Evolutionary conservation across 1,140 invertebrate species (phyloP).

Genomic region (Yoshiicerus persimilis): DNA sequence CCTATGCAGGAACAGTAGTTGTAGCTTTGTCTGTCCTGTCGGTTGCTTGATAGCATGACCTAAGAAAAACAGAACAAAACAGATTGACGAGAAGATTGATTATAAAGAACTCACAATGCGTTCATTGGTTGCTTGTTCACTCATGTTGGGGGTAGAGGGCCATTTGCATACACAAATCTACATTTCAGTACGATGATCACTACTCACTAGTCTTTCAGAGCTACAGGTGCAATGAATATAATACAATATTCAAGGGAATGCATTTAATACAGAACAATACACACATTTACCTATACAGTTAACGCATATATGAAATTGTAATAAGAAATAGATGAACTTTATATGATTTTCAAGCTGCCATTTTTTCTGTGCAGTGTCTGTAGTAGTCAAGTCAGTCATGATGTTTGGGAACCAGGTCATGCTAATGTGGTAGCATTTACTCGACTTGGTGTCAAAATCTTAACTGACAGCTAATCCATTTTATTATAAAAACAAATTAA

Average conservation of each 20-base stretch:
- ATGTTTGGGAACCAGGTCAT: conserved; percentile 39
- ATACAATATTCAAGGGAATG: no score
- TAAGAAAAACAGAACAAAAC: background rate
- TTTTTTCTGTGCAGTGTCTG: background rate
- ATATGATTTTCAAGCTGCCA: background rate
- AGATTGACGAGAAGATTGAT: conserved; percentile 22
- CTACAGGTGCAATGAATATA: background rate
- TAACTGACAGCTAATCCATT: conserved; percentile 48
- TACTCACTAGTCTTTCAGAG: background rate
- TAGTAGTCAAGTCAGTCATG: background rate
- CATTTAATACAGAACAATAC: background rate
- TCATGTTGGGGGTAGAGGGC: background rate
- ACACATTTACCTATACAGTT: background rate
- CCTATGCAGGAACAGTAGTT: background rate
- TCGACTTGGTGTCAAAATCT: conserved; percentile 42
- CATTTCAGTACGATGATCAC: background rate
- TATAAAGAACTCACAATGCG: conserved; percentile 3
- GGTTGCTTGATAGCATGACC: background rate
- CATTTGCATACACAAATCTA: background rate
- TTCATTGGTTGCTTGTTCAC: background rate
- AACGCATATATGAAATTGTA: background rate
- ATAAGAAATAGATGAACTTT: no score
- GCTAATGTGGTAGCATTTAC: conserved; percentile 38
- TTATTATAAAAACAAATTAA: conserved; percentile 41
- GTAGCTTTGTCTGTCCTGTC: background rate